Conservation (phyloP, 1,140 invertebrate genomes). For the Atta texana region DNA sequence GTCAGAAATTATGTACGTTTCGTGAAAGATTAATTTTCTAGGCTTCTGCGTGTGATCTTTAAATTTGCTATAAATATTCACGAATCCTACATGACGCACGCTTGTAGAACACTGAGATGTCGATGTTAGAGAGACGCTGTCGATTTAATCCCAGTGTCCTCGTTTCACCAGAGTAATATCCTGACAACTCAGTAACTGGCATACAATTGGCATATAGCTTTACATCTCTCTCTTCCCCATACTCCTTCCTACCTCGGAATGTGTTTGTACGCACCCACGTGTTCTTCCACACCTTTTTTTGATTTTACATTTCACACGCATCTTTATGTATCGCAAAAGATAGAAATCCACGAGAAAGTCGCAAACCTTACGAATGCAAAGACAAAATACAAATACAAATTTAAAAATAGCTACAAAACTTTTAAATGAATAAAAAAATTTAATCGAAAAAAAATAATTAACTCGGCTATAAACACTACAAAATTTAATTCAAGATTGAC, state of each 20-base stretch:
- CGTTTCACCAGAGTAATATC: slow-evolving; percentile 15
- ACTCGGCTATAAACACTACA: background rate
- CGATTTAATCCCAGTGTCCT: background rate
- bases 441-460: background rate
- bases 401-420: background rate
- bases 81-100: background rate
- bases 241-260: background rate
- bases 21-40: background rate
- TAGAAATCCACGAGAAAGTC: background rate
- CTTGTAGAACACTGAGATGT: too few relatives aligned
- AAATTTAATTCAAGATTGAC: background rate
- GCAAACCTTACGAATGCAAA: background rate
- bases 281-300: background rate
- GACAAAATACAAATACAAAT: too few relatives aligned
- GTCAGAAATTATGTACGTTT: background rate
- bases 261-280: background rate
- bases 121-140: background rate
- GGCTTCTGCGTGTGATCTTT: background rate
- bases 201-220: slow-evolving; percentile 6
- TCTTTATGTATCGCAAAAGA: background rate
- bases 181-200: background rate
- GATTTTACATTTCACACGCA: background rate
- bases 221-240: background rate
- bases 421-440: background rate
- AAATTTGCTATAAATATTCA: background rate